Evolutionary conservation across 2,797 vertebrate species (phyloP), one percentile per base, ranked within the genome.

Genomic region (Remorina albescens): DNA sequence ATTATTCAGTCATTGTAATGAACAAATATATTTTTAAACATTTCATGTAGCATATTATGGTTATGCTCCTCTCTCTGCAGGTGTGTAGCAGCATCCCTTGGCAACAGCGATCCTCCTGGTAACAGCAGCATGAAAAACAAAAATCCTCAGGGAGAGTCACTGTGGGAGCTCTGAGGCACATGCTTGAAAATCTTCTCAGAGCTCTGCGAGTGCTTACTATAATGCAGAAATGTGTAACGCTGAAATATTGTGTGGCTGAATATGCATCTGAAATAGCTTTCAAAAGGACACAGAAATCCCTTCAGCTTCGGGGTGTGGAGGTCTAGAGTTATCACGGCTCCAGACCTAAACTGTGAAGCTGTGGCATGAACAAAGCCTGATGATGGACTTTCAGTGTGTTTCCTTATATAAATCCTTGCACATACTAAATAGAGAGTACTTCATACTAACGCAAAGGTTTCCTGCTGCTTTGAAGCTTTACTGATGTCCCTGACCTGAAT

Each of bases 111-210:
- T 68, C 54, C 75, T 78, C 86, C 51, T 74, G 89, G 87, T 79
- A 78, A 83, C 83, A 64, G 62, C 75, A 13, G 60, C 75, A 15
- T 78, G 90, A 87, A 93, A 91, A 93, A 93, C 91, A 93, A 86
- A 76, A 47, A 46, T 76, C 88, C 44, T 60, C 26, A 5, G 90
- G 87, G 90, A 91, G 47, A 4, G 47, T 13, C 0, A 64, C 64
- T 49, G 32, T 1, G 59, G 36, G 80, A 62, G 51, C 32, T 0
- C 47, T 25, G 41, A 72, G 70, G 64, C 67, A 56, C 16, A 37
- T 75, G 61, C 42, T 60, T 58, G 1, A 49, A 28, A 54, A 39
- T 60, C 80, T 87, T 83, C 80, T 75, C 80, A 81, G 71, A 37
- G 68, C 44, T 73, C 55, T 62, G 65, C 49, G 59, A 62, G 56